phyloP scores from a whole-genome alignment of 2,888 invertebrate species.

The Agonopterix alstromeriana region DNA sequence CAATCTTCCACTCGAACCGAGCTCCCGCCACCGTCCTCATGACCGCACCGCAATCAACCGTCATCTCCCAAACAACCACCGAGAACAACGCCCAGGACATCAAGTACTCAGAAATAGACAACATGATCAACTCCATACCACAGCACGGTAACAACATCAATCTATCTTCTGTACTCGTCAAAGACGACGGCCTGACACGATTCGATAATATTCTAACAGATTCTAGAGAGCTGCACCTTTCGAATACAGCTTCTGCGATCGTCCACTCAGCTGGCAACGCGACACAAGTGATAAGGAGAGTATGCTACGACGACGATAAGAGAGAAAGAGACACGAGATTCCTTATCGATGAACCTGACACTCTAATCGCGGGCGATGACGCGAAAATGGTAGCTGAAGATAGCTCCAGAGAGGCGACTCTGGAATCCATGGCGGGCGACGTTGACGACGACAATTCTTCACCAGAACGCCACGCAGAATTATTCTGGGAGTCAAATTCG shows the following conservation, averaged over 20 bases:
- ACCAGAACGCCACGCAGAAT: conserved; percentile 54
- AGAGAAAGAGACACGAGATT: conserved; percentile 34
- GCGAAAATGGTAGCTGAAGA: conserved; percentile 54
- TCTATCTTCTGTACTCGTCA: conserved; percentile 48
- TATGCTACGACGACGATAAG: conserved; percentile 50
- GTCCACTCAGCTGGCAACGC: conserved; percentile 56
- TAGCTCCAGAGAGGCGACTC: conserved; percentile 39
- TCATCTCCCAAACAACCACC: conserved; percentile 56
- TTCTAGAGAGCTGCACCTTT: conserved; percentile 47
- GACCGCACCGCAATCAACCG: conserved; percentile 55
- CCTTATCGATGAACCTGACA: conserved; percentile 46
- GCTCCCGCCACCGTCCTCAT: conserved; percentile 61
- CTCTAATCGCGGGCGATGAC: conserved; percentile 44
- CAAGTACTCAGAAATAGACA: conserved; percentile 56
- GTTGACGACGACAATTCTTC: conserved; percentile 51
- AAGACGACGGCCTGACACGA: conserved; percentile 49
- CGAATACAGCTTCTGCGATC: conserved; percentile 54
- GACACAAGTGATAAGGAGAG: conserved; percentile 63
- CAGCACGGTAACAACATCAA: conserved; percentile 30
- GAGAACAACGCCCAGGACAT: conserved; percentile 34
- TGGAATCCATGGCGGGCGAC: conserved; percentile 42
- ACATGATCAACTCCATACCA: conserved; percentile 49
- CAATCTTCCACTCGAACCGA: conserved; percentile 57
- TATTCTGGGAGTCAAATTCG: conserved; percentile 68
- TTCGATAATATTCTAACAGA: conserved; percentile 54